Percentiles rank a stretch among this genome's conserved stretches.
Evolutionary conservation across 2,888 invertebrate species (phyloP).

Genomic region (Hesperia comma): DNA sequence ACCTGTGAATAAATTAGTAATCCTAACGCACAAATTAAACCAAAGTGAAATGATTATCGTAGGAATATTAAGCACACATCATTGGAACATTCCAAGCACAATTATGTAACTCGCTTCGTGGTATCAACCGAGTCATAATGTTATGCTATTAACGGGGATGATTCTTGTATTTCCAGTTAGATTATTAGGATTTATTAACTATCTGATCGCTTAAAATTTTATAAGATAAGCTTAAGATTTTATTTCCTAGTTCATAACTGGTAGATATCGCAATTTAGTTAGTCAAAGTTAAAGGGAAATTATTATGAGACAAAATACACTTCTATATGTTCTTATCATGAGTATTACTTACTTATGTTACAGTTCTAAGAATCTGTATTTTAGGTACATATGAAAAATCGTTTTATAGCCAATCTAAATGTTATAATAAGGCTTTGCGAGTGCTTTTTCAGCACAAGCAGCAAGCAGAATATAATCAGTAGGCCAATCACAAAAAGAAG

Average conservation of each 20-base stretch:
- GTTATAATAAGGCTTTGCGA: too few relatives aligned
- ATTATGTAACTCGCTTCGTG: conserved; percentile 20
- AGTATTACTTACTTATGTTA: too few relatives aligned
- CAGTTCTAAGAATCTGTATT: too few relatives aligned
- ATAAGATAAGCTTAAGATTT: conserved; percentile 9
- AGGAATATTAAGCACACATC: conserved; percentile 27
- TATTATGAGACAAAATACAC: too few relatives aligned
- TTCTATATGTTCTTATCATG: too few relatives aligned
- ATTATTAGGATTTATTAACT: conserved; percentile 13
- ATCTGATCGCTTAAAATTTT: conserved; percentile 11
- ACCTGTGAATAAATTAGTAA: conserved; percentile 27
- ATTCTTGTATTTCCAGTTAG: conserved; percentile 30
- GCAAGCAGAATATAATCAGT: too few relatives aligned
- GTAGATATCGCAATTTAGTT: background rate
- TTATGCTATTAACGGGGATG: conserved; percentile 31
- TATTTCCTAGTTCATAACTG: conserved; percentile 10
- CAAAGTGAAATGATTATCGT: conserved; percentile 16
- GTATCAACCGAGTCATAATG: conserved; percentile 6
- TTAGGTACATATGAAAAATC: too few relatives aligned
- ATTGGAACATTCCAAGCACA: conserved; percentile 24
- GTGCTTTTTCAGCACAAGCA: too few relatives aligned
- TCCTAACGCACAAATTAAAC: conserved; percentile 19
- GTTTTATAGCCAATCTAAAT: too few relatives aligned
- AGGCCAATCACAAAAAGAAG: too few relatives aligned
- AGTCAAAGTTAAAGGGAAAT: too few relatives aligned